These are phyloP conservation scores for Cantharis rufa DNA, from an alignment of 2,888 invertebrate species.

Conservation along the genomic window DNA sequence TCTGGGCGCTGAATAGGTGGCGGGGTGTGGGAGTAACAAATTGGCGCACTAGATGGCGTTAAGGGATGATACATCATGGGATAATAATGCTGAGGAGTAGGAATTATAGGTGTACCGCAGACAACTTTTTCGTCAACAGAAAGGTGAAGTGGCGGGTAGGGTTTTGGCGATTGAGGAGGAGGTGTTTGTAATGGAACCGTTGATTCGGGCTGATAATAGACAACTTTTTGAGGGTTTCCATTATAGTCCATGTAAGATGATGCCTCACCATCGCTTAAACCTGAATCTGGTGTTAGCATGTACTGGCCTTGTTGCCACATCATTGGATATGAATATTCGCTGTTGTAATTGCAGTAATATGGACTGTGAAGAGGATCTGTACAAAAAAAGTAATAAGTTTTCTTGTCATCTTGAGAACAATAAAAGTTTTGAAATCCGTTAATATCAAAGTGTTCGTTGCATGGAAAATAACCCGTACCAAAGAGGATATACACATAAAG, in stretches of 20 bases:
- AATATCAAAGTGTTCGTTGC: no score
- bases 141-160: neutral
- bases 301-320: neutral
- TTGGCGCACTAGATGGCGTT: constrained; percentile 31
- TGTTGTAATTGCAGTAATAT: neutral
- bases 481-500: no score
- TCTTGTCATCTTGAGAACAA: neutral
- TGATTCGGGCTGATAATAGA: constrained; percentile 16
- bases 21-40: constrained; percentile 26
- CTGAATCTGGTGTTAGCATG: neutral
- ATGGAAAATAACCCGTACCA: no score
- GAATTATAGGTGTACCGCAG: constrained; percentile 26
- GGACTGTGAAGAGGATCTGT: neutral
- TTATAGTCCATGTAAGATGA: constrained; percentile 7
- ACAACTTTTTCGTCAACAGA: constrained; percentile 20
- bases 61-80: constrained; percentile 30
- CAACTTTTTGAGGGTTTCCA: constrained; percentile 18
- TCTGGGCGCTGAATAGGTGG: constrained; percentile 11
- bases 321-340: neutral
- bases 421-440: neutral
- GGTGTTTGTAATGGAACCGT: constrained; percentile 2
- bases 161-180: constrained; percentile 2
- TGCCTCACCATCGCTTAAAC: neutral
- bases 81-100: constrained; percentile 33
- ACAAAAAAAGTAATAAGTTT: neutral